Evolutionary conservation across 2,888 invertebrate genomes (phyloP).

Genomic region (Epiblema foenella): DNA sequence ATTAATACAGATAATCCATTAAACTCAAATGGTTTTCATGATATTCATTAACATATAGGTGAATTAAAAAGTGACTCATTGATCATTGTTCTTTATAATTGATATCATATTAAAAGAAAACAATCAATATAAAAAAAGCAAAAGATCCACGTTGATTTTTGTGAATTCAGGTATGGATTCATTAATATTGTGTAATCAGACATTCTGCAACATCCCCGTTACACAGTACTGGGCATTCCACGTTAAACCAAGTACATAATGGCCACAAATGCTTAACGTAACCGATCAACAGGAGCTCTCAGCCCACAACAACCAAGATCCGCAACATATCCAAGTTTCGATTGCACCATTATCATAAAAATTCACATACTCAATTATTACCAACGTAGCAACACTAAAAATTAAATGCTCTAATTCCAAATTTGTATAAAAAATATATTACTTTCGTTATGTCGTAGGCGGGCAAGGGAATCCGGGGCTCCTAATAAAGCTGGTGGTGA

Average conservation of each 20-base stretch:
- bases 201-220: background rate
- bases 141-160: too few species aligned
- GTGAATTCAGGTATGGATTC: too few species aligned
- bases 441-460: constrained; percentile 43
- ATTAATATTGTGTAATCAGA: too few species aligned
- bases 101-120: too few species aligned
- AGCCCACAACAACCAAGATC: constrained; percentile 44
- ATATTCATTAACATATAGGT: too few species aligned
- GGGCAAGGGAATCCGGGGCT: constrained; percentile 18
- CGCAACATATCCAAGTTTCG: constrained; percentile 44
- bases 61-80: too few species aligned
- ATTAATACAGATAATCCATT: too few species aligned
- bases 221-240: constrained; percentile 49
- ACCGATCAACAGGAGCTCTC: constrained; percentile 24
- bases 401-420: constrained; percentile 40
- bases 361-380: constrained; percentile 57
- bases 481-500: constrained; percentile 1
- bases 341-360: constrained; percentile 54
- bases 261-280: constrained; percentile 60
- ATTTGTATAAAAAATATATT: constrained; percentile 48
- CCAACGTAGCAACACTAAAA: constrained; percentile 49
- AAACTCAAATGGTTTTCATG: too few species aligned
- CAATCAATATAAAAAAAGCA: too few species aligned
- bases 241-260: constrained; percentile 65
- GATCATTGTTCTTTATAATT: too few species aligned